Evolutionary conservation across 2,888 invertebrate species (phyloP), one percentile per base, ranked within the genome.

Genomic region (Eupelmus urozonus): DNA sequence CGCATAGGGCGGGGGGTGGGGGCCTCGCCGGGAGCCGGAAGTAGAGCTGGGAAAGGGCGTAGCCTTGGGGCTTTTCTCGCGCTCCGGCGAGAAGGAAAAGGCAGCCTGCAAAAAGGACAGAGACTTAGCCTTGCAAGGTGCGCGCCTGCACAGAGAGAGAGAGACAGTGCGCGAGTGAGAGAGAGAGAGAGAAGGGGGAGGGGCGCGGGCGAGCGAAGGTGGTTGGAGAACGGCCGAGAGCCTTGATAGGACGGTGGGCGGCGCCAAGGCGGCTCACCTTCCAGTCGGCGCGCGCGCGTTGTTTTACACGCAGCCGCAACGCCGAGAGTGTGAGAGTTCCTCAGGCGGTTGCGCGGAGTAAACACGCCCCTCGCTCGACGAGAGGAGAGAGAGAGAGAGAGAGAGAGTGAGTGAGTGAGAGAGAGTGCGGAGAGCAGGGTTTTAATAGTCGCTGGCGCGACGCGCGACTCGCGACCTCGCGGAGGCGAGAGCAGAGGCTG

Each of bases 221-320:
- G 84, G 85, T 83, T 83, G 83, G 83, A 84, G 85, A 82, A 83
- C 83, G 82, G 79, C 70, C 76, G 72, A 78, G 55, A 51, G 76
- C 78, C 80, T 85, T 82, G 86, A 87, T 86, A 86, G 88, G 87
- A 86, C 85, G 85, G 85, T 86, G 85, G 89, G 89, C 89, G 89
- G 86, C 80, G 84, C 87, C 84, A 65, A 79, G 78, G 79, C 62
- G 81, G 81, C 76, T 80, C 84, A 83, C 84, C 83, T 82, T 81
- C 87, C 84, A 85, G 84, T 84, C 84, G 85, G 85, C 85, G 85
- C 83, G 82, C 76, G 63, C 79, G 66, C 40, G 49, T 20, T 45
- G 7, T 2, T 2, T 2, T 16, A 13, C 45, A 16, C 34, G 16
- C 9, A 16, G 45, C 45, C 45, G 13, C 45, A 4, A 16, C 9